phyloP scores from a whole-genome alignment of 1,140 invertebrate genomes.

The Macrotrachela quadricornifera region DNA sequence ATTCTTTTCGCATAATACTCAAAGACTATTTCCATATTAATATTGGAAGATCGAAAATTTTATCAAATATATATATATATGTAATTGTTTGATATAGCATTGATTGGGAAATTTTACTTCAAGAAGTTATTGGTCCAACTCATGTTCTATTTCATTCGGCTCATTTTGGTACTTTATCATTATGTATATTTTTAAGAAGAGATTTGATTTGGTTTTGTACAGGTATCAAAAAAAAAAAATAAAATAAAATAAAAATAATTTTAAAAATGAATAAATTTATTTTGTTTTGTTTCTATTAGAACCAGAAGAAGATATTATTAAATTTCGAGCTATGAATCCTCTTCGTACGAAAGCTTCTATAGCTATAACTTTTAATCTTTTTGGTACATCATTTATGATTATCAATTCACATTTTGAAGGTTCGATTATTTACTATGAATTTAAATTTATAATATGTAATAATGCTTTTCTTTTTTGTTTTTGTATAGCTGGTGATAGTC shows the following conservation, averaged over 20 bases:
- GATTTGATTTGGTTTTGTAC: slow-evolving; percentile 83
- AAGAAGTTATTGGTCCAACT: slow-evolving; percentile 69
- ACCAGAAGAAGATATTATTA: slow-evolving; percentile 61
- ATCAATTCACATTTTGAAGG: slow-evolving; percentile 76
- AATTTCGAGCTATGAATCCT: slow-evolving; percentile 49
- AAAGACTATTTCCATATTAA: no score
- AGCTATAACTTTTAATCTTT: slow-evolving; percentile 62
- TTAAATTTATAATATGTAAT: no score
- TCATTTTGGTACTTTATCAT: slow-evolving; percentile 57
- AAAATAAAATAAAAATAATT: neutral
- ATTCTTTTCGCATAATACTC: no score
- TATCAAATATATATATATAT: no score
- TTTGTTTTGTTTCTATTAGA: slow-evolving; percentile 28
- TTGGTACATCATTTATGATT: slow-evolving; percentile 76
- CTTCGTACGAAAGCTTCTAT: slow-evolving; percentile 78
- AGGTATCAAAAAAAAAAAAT: slow-evolving; percentile 14
- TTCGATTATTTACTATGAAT: slow-evolving; percentile 36
- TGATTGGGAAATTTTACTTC: slow-evolving; percentile 70
- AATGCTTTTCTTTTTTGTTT: neutral
- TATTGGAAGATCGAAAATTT: no score
- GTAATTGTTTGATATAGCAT: slow-evolving; percentile 37
- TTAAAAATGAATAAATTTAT: neutral
- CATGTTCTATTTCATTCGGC: slow-evolving; percentile 62
- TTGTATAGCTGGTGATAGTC: neutral
- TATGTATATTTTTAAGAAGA: slow-evolving; percentile 58